Conservation (phyloP, 2,888 invertebrate genomes). For the Rhingia rostrata region DNA sequence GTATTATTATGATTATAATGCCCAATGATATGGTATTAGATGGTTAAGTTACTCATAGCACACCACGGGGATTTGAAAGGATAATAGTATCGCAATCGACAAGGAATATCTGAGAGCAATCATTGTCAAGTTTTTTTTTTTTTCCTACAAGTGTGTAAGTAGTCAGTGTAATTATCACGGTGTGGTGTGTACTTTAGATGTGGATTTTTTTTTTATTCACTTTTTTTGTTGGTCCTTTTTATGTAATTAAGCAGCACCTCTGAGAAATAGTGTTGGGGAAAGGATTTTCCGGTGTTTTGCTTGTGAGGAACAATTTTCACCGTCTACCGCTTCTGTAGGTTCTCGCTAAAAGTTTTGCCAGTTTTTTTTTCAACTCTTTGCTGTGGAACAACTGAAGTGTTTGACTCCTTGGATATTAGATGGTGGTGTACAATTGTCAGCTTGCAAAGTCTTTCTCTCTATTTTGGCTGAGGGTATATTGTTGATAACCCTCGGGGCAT, state of each 20-base stretch:
- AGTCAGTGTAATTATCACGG: conserved; percentile 66
- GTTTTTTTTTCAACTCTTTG: conserved; percentile 41
- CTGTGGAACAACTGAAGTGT: conserved; percentile 55
- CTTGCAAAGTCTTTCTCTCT: conserved; percentile 15
- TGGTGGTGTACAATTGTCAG: conserved; percentile 52
- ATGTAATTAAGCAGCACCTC: conserved; percentile 68
- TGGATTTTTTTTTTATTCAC: conserved; percentile 5
- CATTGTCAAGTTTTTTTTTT: conserved; percentile 35
- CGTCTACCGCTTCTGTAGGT: conserved; percentile 73
- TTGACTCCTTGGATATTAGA: conserved; percentile 58
- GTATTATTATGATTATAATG: conserved; percentile 66
- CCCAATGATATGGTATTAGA: conserved; percentile 72
- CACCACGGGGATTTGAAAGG: conserved; percentile 69
- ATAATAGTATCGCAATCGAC: conserved; percentile 46
- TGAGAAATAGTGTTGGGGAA: conserved; percentile 63
- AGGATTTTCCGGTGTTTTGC: conserved; percentile 72
- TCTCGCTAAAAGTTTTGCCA: conserved; percentile 56
- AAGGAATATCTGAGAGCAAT: conserved; percentile 13
- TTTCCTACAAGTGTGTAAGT: conserved; percentile 24
- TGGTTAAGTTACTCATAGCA: conserved; percentile 53
- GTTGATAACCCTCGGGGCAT: conserved; percentile 54
- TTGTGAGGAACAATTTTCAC: conserved; percentile 64
- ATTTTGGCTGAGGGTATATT: conserved; percentile 25
- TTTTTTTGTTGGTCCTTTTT: conserved; percentile 16
- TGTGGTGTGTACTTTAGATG: conserved; percentile 47